Percentiles rank a stretch among this genome's conserved stretches.
Conservation (phyloP, 2,888 invertebrate species). For the Hymenopus coronatus region DNA sequence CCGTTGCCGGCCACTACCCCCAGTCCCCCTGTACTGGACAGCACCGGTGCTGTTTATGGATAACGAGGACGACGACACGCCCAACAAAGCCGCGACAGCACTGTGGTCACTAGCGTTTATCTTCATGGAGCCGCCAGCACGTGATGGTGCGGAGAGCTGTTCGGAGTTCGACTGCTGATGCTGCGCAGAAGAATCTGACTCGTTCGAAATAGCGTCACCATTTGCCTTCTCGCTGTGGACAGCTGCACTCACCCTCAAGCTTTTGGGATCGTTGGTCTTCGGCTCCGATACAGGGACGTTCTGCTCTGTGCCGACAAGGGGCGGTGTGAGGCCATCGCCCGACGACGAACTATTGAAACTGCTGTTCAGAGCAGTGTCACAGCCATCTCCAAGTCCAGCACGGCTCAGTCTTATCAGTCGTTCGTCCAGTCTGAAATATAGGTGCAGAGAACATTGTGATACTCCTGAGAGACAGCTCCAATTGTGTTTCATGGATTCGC, state of each 20-base stretch:
- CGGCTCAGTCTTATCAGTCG: conserved; percentile 52
- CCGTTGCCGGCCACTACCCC: background rate
- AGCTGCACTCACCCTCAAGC: conserved; percentile 41
- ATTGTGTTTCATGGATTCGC: too few relatives aligned
- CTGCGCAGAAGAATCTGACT: background rate
- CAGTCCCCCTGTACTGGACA: background rate
- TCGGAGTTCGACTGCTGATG: background rate
- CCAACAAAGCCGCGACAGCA: conserved; percentile 53
- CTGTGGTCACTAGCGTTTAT: conserved; percentile 45
- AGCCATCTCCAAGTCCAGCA: conserved; percentile 34
- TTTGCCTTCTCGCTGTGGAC: conserved; percentile 42
- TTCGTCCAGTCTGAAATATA: conserved; percentile 57
- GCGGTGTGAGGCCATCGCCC: conserved; percentile 40
- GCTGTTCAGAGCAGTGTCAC: conserved; percentile 35
- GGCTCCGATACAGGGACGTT: conserved; percentile 29
- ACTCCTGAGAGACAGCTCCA: too few relatives aligned
- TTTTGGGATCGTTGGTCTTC: conserved; percentile 25
- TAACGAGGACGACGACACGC: conserved; percentile 51
- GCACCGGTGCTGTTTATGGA: background rate
- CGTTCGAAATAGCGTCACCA: conserved; percentile 30
- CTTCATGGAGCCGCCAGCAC: background rate
- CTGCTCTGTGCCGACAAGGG: background rate
- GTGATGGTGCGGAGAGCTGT: background rate
- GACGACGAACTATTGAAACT: conserved; percentile 40
- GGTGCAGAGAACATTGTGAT: background rate